Conservation (phyloP, 2,113 vertebrate genomes). For the Bufo gargarizans region DNA sequence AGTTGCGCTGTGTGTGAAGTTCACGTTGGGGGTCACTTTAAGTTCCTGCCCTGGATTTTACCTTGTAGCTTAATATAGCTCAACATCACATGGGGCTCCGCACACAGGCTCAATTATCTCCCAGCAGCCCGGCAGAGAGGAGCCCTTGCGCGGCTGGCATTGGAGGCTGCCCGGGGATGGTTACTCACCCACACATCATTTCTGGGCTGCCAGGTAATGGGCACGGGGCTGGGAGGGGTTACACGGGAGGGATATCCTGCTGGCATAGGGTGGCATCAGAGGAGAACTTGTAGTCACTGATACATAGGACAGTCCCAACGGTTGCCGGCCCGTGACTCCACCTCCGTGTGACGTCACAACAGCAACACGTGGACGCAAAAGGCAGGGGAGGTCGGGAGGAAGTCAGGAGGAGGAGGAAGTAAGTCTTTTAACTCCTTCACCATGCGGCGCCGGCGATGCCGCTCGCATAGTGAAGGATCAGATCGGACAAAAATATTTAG, state of each 20-base stretch:
- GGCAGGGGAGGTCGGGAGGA: too few relatives aligned
- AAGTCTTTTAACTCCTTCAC: too few relatives aligned
- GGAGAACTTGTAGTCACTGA: too few relatives aligned
- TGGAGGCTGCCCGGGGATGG: conserved; percentile 79
- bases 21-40: conserved; percentile 81
- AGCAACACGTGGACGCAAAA: too few relatives aligned
- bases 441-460: too few relatives aligned
- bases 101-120: conserved; percentile 73
- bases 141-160: conserved; percentile 80
- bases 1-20: conserved; percentile 74
- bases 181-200: conserved; percentile 78
- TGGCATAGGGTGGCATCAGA: background rate
- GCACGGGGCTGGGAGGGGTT: conserved; percentile 47
- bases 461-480: too few relatives aligned
- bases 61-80: conserved; percentile 83
- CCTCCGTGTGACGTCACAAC: too few relatives aligned
- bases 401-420: too few relatives aligned
- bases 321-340: too few relatives aligned
- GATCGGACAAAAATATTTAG: too few relatives aligned
- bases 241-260: background rate
- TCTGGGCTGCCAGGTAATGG: conserved; percentile 80
- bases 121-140: conserved; percentile 50
- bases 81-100: conserved; percentile 79
- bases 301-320: too few relatives aligned
- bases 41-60: conserved; percentile 86